Evolutionary conservation across 1,140 invertebrate genomes (phyloP).

Genomic region (Drosophila neocordata): DNA sequence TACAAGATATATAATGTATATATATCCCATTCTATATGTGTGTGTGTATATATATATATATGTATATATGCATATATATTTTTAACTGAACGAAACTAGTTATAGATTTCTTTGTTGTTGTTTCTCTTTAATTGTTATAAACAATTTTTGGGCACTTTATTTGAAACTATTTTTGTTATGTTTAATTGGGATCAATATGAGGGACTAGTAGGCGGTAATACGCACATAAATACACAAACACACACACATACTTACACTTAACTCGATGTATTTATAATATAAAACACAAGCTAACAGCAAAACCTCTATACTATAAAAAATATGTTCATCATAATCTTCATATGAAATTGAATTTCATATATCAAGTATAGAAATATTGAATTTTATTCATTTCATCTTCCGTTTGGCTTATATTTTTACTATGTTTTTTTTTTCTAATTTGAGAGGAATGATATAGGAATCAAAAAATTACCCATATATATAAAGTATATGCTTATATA

Average conservation of each 20-base stretch:
- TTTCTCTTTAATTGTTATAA: conserved; percentile 16
- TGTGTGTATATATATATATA: conserved; percentile 20
- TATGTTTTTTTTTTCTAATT: background rate
- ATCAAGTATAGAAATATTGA: conserved; percentile 7
- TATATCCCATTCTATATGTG: background rate
- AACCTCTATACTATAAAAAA: conserved; percentile 18
- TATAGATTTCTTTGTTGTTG: conserved; percentile 31
- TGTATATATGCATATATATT: conserved; percentile 10
- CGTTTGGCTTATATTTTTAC: background rate
- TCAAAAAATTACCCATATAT: background rate
- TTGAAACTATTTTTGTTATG: conserved; percentile 24
- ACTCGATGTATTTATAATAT: conserved; percentile 32
- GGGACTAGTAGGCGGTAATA: conserved; percentile 13
- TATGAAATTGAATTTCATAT: conserved; percentile 1
- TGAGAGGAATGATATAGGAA: background rate
- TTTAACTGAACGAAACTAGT: conserved; percentile 37
- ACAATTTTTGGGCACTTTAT: conserved; percentile 18
- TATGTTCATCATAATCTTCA: conserved; percentile 1
- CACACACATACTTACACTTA: conserved; percentile 21
- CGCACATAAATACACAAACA: conserved; percentile 25
- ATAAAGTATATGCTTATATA: too few species aligned
- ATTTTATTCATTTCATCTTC: conserved; percentile 3
- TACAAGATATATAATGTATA: background rate
- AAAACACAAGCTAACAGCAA: conserved; percentile 28
- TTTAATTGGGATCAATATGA: conserved; percentile 26